Evolutionary conservation across 2,113 vertebrate genomes (phyloP), one percentile per base, ranked within the genome.

Genomic region (Paralichthys olivaceus): DNA sequence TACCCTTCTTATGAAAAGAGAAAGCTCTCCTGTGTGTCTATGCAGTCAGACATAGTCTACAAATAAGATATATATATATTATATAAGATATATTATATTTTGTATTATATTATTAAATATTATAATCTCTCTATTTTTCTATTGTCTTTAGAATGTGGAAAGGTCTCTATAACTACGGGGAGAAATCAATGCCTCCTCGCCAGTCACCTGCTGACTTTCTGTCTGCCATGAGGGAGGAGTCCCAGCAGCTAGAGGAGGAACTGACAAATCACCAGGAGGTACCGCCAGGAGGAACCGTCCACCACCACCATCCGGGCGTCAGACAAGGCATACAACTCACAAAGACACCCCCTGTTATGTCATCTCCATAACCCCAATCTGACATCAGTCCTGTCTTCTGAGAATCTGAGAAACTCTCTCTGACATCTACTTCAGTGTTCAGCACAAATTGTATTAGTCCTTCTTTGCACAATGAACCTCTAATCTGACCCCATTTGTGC

Each of bases 101-200:
- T 17, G 15, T 40, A 19, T 49, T 4, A 26, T 56, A 54, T 22
- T 23, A 12, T 22, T n/a, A 23, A 17, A 22, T 4, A 13, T 25
- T 23, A 23, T 49, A 17, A 49, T 17, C 15, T 9, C 47, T 6
- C 2, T 54, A 23, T 54, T 7, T n/a, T n/a, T 22, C 4, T 25
- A 3, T 2, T 28, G 13, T 22, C 1, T 65, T 15, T 20, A 94
- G 98, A 91, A 97, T 99, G 85, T 99, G 98, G 98, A 98, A 96
- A 73, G 96, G 96, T 19, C 97, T 99, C 92, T 99, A 99, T 63
- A 97, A 96, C 87, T 94, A 94, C 47, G 86, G 93, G 61, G 97
- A 98, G 68, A 97, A 96, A 84, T 93, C 95, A 0, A 69, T 94
- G 65, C 94, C 96, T 56, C 95, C 96, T 15, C 91, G 94, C 0